A percentile compares a stretch with the other conserved stretches of the same genome.
phyloP scores from a whole-genome alignment of 2,888 invertebrate genomes.

The Rhodophaea formosa region DNA sequence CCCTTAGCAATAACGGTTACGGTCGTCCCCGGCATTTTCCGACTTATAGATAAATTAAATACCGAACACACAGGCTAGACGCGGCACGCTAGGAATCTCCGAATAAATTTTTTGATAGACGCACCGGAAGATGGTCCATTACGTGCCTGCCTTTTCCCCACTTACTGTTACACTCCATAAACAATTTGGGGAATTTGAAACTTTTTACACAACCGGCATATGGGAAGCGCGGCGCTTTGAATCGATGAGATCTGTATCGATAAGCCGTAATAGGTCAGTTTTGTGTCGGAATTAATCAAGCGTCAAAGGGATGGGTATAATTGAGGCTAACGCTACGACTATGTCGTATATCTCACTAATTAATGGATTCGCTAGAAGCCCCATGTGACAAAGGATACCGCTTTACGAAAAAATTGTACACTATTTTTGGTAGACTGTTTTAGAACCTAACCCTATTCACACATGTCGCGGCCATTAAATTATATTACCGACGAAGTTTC shows the following conservation, averaged over 20 bases:
- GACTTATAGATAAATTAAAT: slow-evolving; percentile 78
- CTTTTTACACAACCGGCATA: slow-evolving; percentile 64
- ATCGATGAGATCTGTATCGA: slow-evolving; percentile 74
- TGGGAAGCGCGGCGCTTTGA: slow-evolving; percentile 73
- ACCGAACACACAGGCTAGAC: slow-evolving; percentile 68
- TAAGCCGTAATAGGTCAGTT: slow-evolving; percentile 76
- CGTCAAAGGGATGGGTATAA: slow-evolving; percentile 74
- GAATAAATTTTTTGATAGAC: slow-evolving; percentile 78
- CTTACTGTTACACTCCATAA: slow-evolving; percentile 72
- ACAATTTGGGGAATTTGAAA: slow-evolving; percentile 67
- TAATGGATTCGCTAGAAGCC: slow-evolving; percentile 76
- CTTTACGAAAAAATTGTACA: slow-evolving; percentile 41
- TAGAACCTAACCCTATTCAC: slow-evolving; percentile 9
- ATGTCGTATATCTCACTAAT: slow-evolving; percentile 77
- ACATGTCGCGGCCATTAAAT: slow-evolving; percentile 9
- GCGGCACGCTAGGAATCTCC: slow-evolving; percentile 71
- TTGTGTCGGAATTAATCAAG: slow-evolving; percentile 79
- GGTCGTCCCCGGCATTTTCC: slow-evolving; percentile 66
- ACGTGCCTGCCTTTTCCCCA: slow-evolving; percentile 71
- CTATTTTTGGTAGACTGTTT: slow-evolving; percentile 21
- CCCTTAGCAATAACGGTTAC: slow-evolving; percentile 70
- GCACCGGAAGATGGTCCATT: slow-evolving; percentile 76
- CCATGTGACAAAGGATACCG: slow-evolving; percentile 72
- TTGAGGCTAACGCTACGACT: slow-evolving; percentile 67
- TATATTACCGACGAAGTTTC: slow-evolving; percentile 13